These are phyloP conservation scores for Eretmocerus hayati DNA, from an alignment of 2,888 invertebrate species.

Conservation along the genomic window DNA sequence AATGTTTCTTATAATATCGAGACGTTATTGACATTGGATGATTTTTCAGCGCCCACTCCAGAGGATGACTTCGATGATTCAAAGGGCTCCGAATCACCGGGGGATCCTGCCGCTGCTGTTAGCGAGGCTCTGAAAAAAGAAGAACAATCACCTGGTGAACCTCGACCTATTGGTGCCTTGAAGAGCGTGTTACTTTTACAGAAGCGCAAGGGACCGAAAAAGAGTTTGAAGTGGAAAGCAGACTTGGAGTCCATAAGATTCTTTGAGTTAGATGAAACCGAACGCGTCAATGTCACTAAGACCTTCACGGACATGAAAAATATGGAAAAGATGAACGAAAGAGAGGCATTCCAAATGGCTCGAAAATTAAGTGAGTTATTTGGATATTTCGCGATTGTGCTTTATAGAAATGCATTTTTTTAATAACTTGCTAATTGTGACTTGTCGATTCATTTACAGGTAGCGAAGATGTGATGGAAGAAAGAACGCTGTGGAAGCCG, in stretches of 20 bases:
- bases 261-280: slow-evolving; percentile 93
- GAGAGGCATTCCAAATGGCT: slow-evolving; percentile 72
- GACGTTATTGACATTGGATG: too few relatives aligned
- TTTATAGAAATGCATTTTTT: too few relatives aligned
- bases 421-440: too few relatives aligned
- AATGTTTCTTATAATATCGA: too few relatives aligned
- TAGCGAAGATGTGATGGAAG: slow-evolving; percentile 72
- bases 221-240: slow-evolving; percentile 73
- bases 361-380: slow-evolving; percentile 60
- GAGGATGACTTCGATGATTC: slow-evolving; percentile 36
- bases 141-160: slow-evolving; percentile 18
- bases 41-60: slow-evolving; percentile 34
- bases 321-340: slow-evolving; percentile 79
- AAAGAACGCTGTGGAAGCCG: slow-evolving; percentile 69
- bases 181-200: slow-evolving; percentile 70
- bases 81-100: slow-evolving; percentile 34
- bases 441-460: slow-evolving; percentile 28
- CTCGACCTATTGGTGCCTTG: slow-evolving; percentile 52
- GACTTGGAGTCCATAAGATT: slow-evolving; percentile 79
- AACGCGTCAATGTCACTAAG: slow-evolving; percentile 90
- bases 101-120: slow-evolving; percentile 29
- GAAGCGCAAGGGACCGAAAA: slow-evolving; percentile 71
- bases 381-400: too few relatives aligned
- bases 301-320: slow-evolving; percentile 87
- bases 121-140: slow-evolving; percentile 26